Percentiles rank a stretch among this genome's conserved stretches.
phyloP scores from a whole-genome alignment of 2,888 invertebrate genomes.

The Eurytoma adleriae region DNA sequence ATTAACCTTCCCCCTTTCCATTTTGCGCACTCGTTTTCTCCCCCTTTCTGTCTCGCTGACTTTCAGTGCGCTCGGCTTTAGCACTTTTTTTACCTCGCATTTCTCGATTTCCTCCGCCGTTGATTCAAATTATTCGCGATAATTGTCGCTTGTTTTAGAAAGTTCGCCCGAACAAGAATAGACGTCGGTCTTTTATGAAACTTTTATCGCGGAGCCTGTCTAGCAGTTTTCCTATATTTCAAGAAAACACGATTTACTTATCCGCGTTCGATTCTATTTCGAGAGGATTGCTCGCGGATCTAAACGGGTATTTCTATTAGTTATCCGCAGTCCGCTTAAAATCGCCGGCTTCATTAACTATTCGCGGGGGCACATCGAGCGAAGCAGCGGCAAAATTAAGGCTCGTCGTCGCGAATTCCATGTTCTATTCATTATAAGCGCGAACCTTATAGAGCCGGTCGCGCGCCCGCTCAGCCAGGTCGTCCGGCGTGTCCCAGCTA shows the following conservation, averaged over 20 bases:
- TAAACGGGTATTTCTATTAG: slow-evolving; percentile 8
- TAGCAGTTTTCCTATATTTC: too few relatives aligned
- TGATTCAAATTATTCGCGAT: neutral
- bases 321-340: slow-evolving; percentile 20
- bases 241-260: too few relatives aligned
- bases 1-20: neutral
- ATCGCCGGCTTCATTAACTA: slow-evolving; percentile 37
- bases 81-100: neutral
- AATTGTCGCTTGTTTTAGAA: neutral
- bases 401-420: slow-evolving; percentile 37
- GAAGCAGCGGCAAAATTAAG: slow-evolving; percentile 24
- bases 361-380: neutral
- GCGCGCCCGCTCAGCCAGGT: neutral
- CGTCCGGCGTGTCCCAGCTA: neutral
- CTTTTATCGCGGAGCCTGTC: too few relatives aligned
- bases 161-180: neutral
- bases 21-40: slow-evolving; percentile 8
- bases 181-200: too few relatives aligned
- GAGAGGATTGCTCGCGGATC: neutral
- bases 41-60: neutral
- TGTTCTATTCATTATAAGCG: slow-evolving; percentile 54
- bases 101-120: too few relatives aligned
- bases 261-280: neutral
- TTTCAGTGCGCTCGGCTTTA: too few relatives aligned
- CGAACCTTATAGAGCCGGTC: slow-evolving; percentile 43